Evolutionary conservation across 2,113 vertebrate genomes (phyloP).

Genomic region (Peromyscus leucopus): DNA sequence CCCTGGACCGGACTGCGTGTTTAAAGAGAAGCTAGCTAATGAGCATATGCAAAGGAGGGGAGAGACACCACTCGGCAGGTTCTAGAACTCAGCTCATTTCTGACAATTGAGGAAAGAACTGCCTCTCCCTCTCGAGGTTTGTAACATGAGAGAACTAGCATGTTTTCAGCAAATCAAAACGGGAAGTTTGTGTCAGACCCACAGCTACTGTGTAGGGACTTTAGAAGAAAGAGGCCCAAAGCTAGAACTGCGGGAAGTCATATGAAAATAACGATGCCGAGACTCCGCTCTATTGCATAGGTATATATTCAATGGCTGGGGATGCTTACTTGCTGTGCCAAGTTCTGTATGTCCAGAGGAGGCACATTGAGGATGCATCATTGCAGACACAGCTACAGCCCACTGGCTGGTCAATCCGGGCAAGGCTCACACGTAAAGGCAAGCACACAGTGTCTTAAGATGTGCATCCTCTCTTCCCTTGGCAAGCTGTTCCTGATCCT

Average conservation of each 20-base stretch:
- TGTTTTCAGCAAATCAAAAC: not conserved
- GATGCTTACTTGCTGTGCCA: not conserved
- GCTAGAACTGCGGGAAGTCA: not conserved
- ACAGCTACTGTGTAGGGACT: not conserved
- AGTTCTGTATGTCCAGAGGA: not conserved
- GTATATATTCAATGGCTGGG: not conserved
- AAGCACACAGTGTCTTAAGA: not conserved
- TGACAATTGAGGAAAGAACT: not conserved
- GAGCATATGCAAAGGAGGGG: accelerated
- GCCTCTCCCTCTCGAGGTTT: not conserved
- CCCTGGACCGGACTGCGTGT: not conserved
- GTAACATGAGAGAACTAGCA: not conserved
- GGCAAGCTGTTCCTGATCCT: not conserved
- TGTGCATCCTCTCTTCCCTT: not conserved
- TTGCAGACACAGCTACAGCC: not conserved
- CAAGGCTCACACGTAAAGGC: not conserved
- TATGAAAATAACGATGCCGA: not conserved
- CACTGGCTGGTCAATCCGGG: not conserved
- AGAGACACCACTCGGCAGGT: not conserved
- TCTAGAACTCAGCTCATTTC: not conserved
- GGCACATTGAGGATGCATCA: no score
- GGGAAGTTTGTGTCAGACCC: not conserved
- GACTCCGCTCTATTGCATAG: not conserved
- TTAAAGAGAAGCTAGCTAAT: not conserved
- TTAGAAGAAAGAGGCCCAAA: not conserved